Percentiles rank a stretch among this genome's conserved stretches.
These are phyloP conservation scores for Tipula vernalis DNA, from an alignment of 2,888 invertebrate species.

Conservation along the genomic window DNA sequence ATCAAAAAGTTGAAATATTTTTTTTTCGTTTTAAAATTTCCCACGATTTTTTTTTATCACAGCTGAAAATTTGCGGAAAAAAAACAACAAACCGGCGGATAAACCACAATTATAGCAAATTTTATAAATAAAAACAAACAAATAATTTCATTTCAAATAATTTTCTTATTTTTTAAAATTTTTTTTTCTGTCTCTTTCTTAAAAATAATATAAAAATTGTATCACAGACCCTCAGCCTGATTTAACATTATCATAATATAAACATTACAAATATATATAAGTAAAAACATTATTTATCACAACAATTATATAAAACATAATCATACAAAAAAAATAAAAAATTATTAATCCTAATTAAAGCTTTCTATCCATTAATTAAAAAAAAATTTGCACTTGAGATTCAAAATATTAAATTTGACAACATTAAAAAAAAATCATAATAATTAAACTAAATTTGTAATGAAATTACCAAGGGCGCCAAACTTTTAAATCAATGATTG, in stretches of 20 bases:
- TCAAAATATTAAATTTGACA: background rate
- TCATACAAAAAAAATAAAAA: background rate
- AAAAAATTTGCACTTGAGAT: constrained; percentile 6
- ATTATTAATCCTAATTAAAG: constrained; percentile 8
- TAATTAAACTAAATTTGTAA: background rate
- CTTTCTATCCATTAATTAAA: background rate
- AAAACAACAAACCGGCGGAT: background rate
- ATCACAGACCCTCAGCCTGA: constrained; percentile 6
- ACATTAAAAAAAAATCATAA: background rate
- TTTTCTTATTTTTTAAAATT: background rate
- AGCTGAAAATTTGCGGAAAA: background rate
- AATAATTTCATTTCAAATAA: constrained; percentile 6
- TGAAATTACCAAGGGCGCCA: constrained; percentile 16
- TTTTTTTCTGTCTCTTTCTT: background rate
- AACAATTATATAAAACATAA: constrained; percentile 8
- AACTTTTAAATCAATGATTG: constrained; percentile 12
- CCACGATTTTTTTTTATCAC: background rate
- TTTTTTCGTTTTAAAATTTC: background rate
- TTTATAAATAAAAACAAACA: background rate
- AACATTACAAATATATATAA: background rate
- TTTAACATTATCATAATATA: background rate
- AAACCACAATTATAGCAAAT: background rate
- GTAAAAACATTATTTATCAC: background rate
- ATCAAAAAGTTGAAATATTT: background rate
- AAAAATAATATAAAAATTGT: background rate